Evolutionary conservation across 1,140 invertebrate species (phyloP), one percentile per base, ranked within the genome.

Genomic region (Helicoverpa zea): DNA sequence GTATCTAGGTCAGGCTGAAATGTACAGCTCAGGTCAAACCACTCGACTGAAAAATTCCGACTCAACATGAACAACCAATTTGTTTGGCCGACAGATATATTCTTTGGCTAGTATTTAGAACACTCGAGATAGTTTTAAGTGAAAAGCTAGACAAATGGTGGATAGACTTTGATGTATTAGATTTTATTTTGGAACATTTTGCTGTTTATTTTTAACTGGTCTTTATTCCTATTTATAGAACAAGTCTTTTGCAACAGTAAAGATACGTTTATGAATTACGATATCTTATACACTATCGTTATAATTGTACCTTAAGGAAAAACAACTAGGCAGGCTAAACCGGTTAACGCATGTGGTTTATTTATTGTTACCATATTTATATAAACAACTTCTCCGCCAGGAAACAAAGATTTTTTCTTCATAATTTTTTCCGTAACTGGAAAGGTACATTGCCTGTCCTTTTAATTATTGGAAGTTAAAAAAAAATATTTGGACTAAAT

Each of bases 1-100:
- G 16, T 12, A 75, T 59, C n/a, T 75, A 61, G 56, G 73, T 75
- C 73, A 63, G 58, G 7, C 73, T 75, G 73, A 61, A 63, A 61
- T 59, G 56, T 47, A 47, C 52, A 70, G 66, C 13, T 47, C 49
- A 75, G 73, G 73, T 75, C 73, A 75, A 75, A 75, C 73, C 73
- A 52, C 73, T 75, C 58, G 73, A 16, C 73, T 75, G 73, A 59
- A 61, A 75, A 75, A 75, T 75, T 75, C 56, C 68, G 16, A 13
- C 73, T 61, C 56, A 63, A 75, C 30, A 61, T 61, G 56, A 61
- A 75, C 58, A 61, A 49, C 73, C 58, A 61, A 63, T 59, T 58
- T 56, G 52, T 56, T 73, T 58, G 70, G 52, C 52, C 43, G 51
- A 58, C 70, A 54, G n/a, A 56, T 54, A 64, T 49, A 47, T 47